Evolutionary conservation across 1,140 invertebrate genomes (phyloP), one percentile per base, ranked within the genome.

Genomic region (Drosophila azteca): DNA sequence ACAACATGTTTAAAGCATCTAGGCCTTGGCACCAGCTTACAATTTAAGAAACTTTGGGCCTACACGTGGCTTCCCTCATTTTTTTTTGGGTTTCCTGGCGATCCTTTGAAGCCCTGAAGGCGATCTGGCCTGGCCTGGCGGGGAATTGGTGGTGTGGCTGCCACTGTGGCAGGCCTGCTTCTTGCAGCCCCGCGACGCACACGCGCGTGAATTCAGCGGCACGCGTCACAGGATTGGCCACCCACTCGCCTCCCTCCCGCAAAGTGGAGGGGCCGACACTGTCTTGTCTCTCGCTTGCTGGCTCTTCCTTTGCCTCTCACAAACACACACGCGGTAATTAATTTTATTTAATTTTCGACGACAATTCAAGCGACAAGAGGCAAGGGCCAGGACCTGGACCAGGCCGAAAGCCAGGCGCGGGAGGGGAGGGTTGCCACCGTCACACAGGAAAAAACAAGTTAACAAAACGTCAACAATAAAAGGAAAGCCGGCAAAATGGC

Each of bases 281-380:
- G 62, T 60, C 43, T 43, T 35, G 53, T 48, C 45, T 48, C 41
- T 49, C 48, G 20, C 31, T 46, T 49, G 20, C 22, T 22, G 45
- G 58, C 22, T 55, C n/a, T 57, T 8, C 59, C 8, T 50, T 54
- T 52, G 29, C 50, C 49, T 58, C 80, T 58, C 70, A 48, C 75
- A 75, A 57, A 82, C 78, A 68, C 82, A 76, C 79, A 79, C 61
- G 83, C 79, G 49, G 83, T 87, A 87, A 87, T 87, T 87, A 87
- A 87, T 87, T 87, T 88, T 87, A 87, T 87, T 87, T 87, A 87
- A 87, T 87, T 87, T 87, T 87, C 83, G 83, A 88, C 82, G 67
- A 87, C 82, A 85, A 85, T 87, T 82, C 84, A 78, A 78, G 65
- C 69, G 73, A 87, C 81, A 77, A 77, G 63, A 80, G 65, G 35